Percentiles rank a stretch among this genome's conserved stretches.
Conservation (phyloP, 1,140 invertebrate genomes). For the Psix sp. region DNA sequence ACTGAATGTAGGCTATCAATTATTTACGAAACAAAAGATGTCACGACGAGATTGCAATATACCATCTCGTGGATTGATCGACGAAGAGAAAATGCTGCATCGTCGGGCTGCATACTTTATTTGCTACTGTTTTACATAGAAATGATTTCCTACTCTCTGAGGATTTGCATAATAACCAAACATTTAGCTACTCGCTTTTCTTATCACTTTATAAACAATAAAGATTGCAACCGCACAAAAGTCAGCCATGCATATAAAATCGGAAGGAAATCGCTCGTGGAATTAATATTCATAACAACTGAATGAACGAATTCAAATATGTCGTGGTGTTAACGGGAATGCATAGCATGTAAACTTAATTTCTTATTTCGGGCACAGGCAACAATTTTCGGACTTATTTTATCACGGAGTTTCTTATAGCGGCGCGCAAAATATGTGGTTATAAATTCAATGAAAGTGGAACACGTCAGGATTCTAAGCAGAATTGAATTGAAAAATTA, state of each 20-base stretch:
- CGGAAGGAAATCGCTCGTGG: background rate
- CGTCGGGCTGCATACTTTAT: conserved; percentile 55
- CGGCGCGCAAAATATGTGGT: no score
- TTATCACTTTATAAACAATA: conserved; percentile 46
- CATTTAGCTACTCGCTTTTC: conserved; percentile 43
- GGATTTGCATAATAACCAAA: conserved; percentile 57
- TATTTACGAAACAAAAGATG: conserved; percentile 31
- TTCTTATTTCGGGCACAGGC: conserved; percentile 15
- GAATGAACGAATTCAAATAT: conserved; percentile 3
- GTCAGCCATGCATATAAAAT: conserved; percentile 17
- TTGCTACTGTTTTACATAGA: conserved; percentile 59
- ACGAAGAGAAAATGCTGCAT: conserved; percentile 41
- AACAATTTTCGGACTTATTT: conserved; percentile 30
- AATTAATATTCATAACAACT: conserved; percentile 11
- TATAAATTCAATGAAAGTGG: conserved; percentile 49
- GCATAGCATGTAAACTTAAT: conserved; percentile 2
- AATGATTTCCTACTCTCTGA: conserved; percentile 56
- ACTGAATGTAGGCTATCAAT: conserved; percentile 21
- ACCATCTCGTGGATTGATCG: conserved; percentile 47
- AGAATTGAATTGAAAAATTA: conserved; percentile 55
- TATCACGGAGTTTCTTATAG: no score
- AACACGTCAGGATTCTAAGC: conserved; percentile 33
- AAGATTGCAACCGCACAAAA: conserved; percentile 41
- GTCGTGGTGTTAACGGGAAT: no score
- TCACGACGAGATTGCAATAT: conserved; percentile 43